Percentiles rank a stretch among this genome's conserved stretches.
Conservation (phyloP, 2,888 invertebrate species). For the Ryuthela nishihirai region DNA sequence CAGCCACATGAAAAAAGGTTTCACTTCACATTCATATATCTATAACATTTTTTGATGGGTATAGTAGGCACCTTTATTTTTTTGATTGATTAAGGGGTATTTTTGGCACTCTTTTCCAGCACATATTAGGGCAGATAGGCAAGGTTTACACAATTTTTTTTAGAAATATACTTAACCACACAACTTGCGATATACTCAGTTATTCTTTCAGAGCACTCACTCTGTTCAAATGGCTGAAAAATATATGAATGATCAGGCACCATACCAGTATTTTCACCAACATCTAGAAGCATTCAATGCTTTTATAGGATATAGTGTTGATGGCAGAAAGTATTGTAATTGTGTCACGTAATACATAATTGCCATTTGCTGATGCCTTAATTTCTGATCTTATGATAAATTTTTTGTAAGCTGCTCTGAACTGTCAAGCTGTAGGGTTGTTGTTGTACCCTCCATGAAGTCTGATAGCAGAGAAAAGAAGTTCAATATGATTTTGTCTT, state of each 20-base stretch:
- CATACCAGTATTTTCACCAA: too few species aligned
- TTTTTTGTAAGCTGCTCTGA: slow-evolving; percentile 2
- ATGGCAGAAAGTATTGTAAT: not conserved
- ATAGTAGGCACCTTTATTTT: not conserved
- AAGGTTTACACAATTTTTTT: not conserved
- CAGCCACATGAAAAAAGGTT: too few species aligned
- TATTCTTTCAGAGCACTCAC: not conserved
- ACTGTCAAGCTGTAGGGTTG: slow-evolving; percentile 2
- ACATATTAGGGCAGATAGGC: not conserved
- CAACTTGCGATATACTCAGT: not conserved
- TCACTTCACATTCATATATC: too few species aligned
- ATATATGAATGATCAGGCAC: not conserved
- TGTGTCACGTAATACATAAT: not conserved
- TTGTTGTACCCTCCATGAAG: slow-evolving; percentile 1
- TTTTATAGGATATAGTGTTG: too few species aligned
- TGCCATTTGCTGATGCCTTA: not conserved
- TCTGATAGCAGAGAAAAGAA: not conserved
- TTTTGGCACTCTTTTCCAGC: not conserved
- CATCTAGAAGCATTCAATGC: too few species aligned
- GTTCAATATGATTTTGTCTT: not conserved
- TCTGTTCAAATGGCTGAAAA: not conserved
- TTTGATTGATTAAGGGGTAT: not conserved
- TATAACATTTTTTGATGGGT: slow-evolving; percentile 4
- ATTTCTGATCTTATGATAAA: not conserved
- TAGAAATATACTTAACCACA: not conserved